A percentile compares a stretch with the other conserved stretches of the same genome.
phyloP scores from a whole-genome alignment of 2,888 invertebrate species.

The Conops quadrifasciatus region DNA sequence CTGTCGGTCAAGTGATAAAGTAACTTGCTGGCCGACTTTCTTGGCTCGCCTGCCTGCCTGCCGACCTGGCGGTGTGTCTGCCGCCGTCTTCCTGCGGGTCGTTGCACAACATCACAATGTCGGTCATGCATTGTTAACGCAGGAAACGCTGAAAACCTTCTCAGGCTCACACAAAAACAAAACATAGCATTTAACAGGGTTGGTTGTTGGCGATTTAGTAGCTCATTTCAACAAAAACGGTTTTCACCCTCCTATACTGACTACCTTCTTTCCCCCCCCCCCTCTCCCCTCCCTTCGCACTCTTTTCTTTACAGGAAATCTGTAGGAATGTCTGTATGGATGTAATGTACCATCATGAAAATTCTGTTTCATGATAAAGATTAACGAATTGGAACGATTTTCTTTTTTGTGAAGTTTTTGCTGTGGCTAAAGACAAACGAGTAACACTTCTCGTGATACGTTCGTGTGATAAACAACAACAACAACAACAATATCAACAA shows the following conservation, averaged over 20 bases:
- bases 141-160: not conserved
- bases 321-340: too few relatives aligned
- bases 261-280: not conserved
- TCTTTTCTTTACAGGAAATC: too few relatives aligned
- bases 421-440: conserved; percentile 56
- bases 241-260: not conserved
- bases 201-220: conserved; percentile 30
- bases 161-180: not conserved
- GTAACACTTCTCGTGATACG: conserved; percentile 57
- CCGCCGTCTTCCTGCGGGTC: not conserved
- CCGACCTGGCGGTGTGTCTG: not conserved
- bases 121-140: conserved; percentile 26
- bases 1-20: not conserved
- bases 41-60: too few relatives aligned
- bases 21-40: too few relatives aligned
- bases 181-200: not conserved
- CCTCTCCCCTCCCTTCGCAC: too few relatives aligned
- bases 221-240: conserved; percentile 29
- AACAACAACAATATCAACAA: not conserved
- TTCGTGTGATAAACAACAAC: conserved; percentile 30
- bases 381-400: conserved; percentile 53
- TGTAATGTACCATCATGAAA: too few relatives aligned
- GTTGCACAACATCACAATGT: not conserved
- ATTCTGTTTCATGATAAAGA: too few relatives aligned
- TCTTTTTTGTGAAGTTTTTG: not conserved